phyloP scores from a whole-genome alignment of 2,797 vertebrate genomes.

The Eleutherodactylus coqui region DNA sequence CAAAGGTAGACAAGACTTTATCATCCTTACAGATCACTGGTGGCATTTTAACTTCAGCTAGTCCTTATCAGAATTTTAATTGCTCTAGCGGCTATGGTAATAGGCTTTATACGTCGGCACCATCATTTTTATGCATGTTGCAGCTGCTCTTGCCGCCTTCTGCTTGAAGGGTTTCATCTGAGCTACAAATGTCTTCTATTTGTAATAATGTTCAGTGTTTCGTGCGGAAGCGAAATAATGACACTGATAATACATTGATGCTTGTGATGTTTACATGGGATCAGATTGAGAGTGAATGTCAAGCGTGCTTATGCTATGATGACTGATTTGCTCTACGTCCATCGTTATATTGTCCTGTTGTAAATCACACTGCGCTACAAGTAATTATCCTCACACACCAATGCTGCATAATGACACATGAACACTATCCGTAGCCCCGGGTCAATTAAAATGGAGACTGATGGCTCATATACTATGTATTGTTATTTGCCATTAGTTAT shows the following conservation, averaged over 20 bases:
- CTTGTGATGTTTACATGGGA: conserved; percentile 28
- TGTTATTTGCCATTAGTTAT: conserved; percentile 38
- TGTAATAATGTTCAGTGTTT: conserved; percentile 34
- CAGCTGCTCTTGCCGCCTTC: not conserved
- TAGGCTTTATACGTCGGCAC: conserved; percentile 32
- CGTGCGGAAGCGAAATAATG: not conserved
- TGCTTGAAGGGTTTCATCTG: conserved; percentile 39
- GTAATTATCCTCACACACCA: conserved; percentile 36
- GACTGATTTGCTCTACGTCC: conserved; percentile 5
- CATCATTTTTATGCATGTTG: conserved; percentile 30
- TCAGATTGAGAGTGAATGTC: conserved; percentile 29
- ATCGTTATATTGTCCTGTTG: conserved; percentile 23
- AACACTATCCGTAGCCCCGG: conserved; percentile 38
- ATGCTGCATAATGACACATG: conserved; percentile 45
- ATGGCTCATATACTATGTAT: conserved; percentile 33
- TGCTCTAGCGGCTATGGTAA: conserved; percentile 35
- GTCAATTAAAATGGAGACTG: conserved; percentile 51
- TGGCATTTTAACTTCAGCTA: conserved; percentile 25
- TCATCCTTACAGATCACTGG: not conserved
- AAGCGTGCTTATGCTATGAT: conserved; percentile 22
- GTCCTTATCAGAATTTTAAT: conserved; percentile 36
- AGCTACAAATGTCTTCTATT: conserved; percentile 33
- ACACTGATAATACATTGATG: conserved; percentile 3
- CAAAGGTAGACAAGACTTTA: no score
- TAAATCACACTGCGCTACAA: conserved; percentile 25